Evolutionary conservation across 2,797 vertebrate species (phyloP).

Genomic region (Sebastes hubbsi): DNA sequence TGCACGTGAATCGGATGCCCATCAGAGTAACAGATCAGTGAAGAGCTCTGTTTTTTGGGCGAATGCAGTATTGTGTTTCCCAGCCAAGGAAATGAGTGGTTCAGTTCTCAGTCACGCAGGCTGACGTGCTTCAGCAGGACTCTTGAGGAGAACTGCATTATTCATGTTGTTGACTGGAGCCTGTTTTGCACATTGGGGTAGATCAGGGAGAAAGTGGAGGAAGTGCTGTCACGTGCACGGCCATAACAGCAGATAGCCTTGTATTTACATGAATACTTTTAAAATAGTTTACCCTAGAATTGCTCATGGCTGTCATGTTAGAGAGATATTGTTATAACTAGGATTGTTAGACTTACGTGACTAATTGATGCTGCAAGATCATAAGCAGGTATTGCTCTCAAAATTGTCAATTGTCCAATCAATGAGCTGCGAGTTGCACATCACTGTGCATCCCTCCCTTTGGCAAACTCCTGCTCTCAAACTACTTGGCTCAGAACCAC

Average conservation of each 20-base stretch:
- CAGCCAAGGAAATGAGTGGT: conserved; percentile 64
- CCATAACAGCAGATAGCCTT: background rate
- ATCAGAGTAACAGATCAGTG: conserved; percentile 29
- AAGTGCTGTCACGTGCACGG: conserved; percentile 40
- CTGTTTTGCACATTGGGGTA: conserved; percentile 69
- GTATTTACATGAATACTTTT: background rate
- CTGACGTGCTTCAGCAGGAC: conserved; percentile 71
- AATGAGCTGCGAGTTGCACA: conserved; percentile 22
- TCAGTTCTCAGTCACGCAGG: conserved; percentile 65
- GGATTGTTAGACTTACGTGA: background rate
- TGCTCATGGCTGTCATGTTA: background rate
- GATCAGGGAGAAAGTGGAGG: conserved; percentile 61
- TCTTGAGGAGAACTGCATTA: conserved; percentile 80
- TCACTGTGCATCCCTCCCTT: conserved; percentile 11
- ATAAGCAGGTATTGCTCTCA: background rate
- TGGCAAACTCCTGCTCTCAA: conserved; percentile 33
- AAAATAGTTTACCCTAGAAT: background rate
- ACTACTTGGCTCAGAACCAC: conserved; percentile 42
- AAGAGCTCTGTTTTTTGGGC: conserved; percentile 41
- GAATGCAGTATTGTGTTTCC: conserved; percentile 67
- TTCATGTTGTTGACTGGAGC: conserved; percentile 80
- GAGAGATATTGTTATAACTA: background rate
- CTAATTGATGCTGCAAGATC: background rate
- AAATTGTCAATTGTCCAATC: conserved; percentile 2
- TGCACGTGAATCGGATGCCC: conserved; percentile 22